Base-by-base conservation (phyloP, 2,888 invertebrate species). In the Lottia scabra region DNA sequence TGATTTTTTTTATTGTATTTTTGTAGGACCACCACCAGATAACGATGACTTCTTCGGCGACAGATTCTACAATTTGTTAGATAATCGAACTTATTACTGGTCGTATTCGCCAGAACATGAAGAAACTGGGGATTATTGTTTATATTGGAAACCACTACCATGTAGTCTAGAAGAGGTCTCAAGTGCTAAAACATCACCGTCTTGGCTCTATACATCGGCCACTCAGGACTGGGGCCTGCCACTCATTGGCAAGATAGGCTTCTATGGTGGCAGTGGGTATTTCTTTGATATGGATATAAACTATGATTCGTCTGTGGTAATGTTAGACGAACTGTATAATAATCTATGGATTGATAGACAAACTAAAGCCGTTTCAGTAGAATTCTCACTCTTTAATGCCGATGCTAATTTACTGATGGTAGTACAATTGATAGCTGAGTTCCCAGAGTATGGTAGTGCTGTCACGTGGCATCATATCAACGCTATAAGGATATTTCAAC, bases 381-480 rank as follows among this genome's bases (percentile, higher is more conserved):
- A 87, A 72, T 85, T 86, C 71, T 83, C 84, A 15, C 63, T 87
- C 23, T 87, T 82, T 72, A 85, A 85, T 73, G 81, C 83, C 5
- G 83, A 85, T 75, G 77, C 81, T 3, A 84, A 85, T 70, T 75
- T 84, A 44, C 83, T 85, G 74, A 75, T 78, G 8, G 83, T 81
- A 65, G 77, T 81, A 1, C 80, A 79, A 46, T 77, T 84, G 30
- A 74, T 80, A 0, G 81, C 81, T 0, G 87, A 87, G 75, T 83
- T 85, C 73, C 80, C 83, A 1, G 81, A 83, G 67, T 76, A 79
- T 19, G 85, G 85, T 0, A 80, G 80, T 13, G 73, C 56, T 56
- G 56, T 56, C 19, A 56, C 19, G 23, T 71, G 73, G 70, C 67
- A 73, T 63, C 77, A 81, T 65, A 78, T 83, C 19, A 78, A 80